Base-by-base conservation (phyloP, 2,797 vertebrate species). In the Chaetophractus vellerosus region DNA sequence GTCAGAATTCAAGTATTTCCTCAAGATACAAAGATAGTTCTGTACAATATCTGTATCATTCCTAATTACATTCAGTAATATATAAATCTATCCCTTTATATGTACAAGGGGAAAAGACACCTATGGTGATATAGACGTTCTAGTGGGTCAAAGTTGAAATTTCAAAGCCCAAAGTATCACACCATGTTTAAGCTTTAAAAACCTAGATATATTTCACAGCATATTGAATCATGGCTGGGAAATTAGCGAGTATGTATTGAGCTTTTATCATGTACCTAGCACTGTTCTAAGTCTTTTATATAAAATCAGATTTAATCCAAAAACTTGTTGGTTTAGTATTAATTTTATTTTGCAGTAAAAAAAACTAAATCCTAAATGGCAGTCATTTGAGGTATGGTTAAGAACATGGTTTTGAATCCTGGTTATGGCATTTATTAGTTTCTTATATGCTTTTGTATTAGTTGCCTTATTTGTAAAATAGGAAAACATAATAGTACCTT, bases 251-350 rank as follows among this genome's bases (percentile, higher is more conserved):
- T 64, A 55, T n/a, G 87, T 80, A 15, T 26, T 81, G 50, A 85
- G 3, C 3, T 90, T 90, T 78, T 31, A n/a, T 68, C 74, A 55
- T 52, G 1, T 78, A 45, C 11, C 1, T 63, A 48, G 16, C 14
- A 91, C 6, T 68, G 15, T 18, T 0, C 18, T 80, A 61, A 75
- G 1, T 55, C 36, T 88, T 93, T 66, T n/a, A 69, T 21, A 71
- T 57, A 93, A 4, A 88, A 76, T 80, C 21, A 79, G 15, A 88
- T 61, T 91, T 57, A 95, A 71, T 38, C 72, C 57, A 90, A 64
- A 55, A 14, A 89, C 31, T 86, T 23, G 1, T 41, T 41, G 26
- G 19, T 48, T 69, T 75, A 80, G 12, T 10, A 75, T 64, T 83
- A 91, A 92, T 28, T 69, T 26, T 86, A 1, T 61, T 92, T 91